phyloP scores from a whole-genome alignment of 2,113 vertebrate species.

The Bos taurus region ARS-UCD2.0 NC_037354.1:41722501-41723000 shows the following conservation, averaged over 20 bases:
- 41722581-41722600: accelerated
- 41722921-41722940: not conserved
- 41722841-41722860: not conserved
- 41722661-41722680: not conserved
- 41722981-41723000: not conserved
- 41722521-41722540: not conserved
- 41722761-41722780: not conserved
- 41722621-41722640: not conserved
- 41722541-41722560: not conserved
- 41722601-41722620: not conserved
- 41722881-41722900: not conserved
- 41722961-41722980: not conserved
- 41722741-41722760: not conserved
- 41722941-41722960: not conserved
- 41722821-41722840: not conserved
- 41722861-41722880: not conserved
- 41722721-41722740: not conserved
- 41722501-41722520: not conserved
- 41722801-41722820: not conserved
- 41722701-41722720: too few species aligned
- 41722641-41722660: not conserved
- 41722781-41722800: not conserved
- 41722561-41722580: not conserved
- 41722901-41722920: not conserved
- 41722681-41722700: not conserved